A percentile compares a stretch with the other conserved stretches of the same genome.
Evolutionary conservation across 2,797 vertebrate genomes (phyloP).

Genomic region (Agapornis canus): DNA sequence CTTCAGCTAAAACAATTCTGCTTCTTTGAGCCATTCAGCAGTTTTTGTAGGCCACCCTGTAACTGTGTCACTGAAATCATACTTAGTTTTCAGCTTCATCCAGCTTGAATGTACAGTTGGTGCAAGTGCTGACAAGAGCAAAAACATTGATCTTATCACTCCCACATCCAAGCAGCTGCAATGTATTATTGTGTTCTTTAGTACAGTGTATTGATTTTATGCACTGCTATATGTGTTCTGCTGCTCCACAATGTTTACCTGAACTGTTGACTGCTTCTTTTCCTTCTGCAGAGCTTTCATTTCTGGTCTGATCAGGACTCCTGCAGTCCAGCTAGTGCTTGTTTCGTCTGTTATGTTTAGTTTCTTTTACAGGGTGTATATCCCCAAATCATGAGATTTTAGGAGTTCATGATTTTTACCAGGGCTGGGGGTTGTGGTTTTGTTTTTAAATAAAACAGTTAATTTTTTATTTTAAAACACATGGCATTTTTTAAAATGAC

Average conservation of each 20-base stretch:
- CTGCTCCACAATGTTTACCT: background rate
- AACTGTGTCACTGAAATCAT: background rate
- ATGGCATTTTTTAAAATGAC: background rate
- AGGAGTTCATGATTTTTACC: background rate
- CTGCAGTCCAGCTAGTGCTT: background rate
- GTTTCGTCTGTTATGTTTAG: background rate
- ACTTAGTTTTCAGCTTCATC: background rate
- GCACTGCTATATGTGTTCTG: background rate
- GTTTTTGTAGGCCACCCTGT: background rate
- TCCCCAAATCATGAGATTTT: background rate
- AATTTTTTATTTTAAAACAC: rapidly evolving
- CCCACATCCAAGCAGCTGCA: background rate
- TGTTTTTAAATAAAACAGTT: background rate
- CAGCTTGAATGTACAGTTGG: background rate
- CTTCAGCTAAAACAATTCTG: background rate
- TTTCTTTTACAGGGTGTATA: background rate
- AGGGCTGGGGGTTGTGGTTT: background rate
- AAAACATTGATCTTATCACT: background rate
- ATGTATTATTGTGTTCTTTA: background rate
- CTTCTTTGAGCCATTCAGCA: background rate
- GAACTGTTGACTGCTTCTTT: background rate
- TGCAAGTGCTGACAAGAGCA: constrained; percentile 13
- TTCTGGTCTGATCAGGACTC: background rate
- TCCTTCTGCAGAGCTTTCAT: background rate
- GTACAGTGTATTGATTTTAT: constrained; percentile 19